Evolutionary conservation across 2,797 vertebrate genomes (phyloP).

Genomic region (Meriones psammophilus): DNA sequence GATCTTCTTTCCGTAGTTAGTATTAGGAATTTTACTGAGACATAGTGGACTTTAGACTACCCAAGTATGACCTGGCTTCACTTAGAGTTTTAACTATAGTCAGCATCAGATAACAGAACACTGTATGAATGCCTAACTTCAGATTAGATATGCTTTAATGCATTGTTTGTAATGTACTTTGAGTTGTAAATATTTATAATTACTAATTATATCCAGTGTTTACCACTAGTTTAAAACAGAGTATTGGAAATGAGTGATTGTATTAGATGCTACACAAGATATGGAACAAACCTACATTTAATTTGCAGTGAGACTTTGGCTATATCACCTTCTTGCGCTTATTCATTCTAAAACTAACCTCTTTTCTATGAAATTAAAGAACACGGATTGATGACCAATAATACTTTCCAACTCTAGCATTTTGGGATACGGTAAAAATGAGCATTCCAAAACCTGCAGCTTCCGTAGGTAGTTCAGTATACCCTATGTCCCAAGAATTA

Average conservation of each 20-base stretch:
- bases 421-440: neutral
- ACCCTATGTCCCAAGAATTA: no score
- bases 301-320: neutral
- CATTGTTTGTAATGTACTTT: neutral
- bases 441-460: neutral
- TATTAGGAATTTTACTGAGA: conserved; percentile 11
- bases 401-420: neutral
- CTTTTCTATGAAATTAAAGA: neutral
- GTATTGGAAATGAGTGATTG: neutral
- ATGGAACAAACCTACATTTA: conserved; percentile 1
- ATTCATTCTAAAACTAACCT: neutral
- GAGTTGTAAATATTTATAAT: neutral
- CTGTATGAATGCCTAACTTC: neutral
- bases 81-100: neutral
- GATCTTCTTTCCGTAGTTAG: neutral
- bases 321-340: neutral
- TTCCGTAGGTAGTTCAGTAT: neutral
- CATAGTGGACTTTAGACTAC: neutral
- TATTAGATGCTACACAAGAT: neutral
- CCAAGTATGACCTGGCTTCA: conserved; percentile 30
- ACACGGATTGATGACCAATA: neutral
- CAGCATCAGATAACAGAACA: neutral
- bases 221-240: conserved; percentile 8
- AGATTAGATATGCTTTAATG: neutral
- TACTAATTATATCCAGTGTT: neutral